Conservation (phyloP, 92 coral and sea anemone species). For the Galaxea fascicularis region DNA sequence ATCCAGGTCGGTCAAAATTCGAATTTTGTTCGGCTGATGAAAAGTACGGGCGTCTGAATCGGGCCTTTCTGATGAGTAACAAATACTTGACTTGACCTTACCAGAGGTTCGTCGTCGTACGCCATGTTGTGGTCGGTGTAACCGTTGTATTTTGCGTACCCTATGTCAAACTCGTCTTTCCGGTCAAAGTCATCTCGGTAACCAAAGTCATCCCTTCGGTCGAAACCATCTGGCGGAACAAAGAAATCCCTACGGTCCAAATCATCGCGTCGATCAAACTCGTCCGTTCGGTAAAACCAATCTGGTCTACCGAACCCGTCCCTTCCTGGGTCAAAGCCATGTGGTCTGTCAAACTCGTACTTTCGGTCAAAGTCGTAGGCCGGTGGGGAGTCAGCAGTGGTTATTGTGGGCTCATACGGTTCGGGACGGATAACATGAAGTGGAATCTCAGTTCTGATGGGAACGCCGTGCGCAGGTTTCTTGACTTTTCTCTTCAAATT, state of each 20-base stretch:
- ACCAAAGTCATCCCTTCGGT: background rate
- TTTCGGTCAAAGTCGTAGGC: background rate
- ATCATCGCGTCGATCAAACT: too few species aligned
- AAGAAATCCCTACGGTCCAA: too few species aligned
- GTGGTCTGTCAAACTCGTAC: too few species aligned
- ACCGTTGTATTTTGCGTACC: constrained; percentile 9
- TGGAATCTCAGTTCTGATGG: background rate
- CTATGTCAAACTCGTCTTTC: background rate
- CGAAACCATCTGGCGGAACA: too few species aligned
- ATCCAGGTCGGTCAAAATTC: too few species aligned
- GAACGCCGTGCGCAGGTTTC: constrained; percentile 19
- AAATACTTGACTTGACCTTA: background rate
- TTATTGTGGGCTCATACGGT: background rate
- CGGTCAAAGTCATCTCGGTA: background rate
- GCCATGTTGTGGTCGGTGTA: background rate
- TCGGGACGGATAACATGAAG: constrained; percentile 14
- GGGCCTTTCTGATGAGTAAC: too few species aligned
- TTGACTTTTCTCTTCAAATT: background rate
- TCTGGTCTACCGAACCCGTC: too few species aligned
- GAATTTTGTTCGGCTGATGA: too few species aligned
- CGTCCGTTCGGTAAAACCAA: too few species aligned
- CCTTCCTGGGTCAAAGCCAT: too few species aligned
- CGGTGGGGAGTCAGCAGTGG: constrained; percentile 4
- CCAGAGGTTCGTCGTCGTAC: constrained; percentile 9
- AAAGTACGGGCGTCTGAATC: too few species aligned